Evolutionary conservation across 2,113 vertebrate species (phyloP), one percentile per base, ranked within the genome.

Genomic region (Tragelaphus buxtoni): DNA sequence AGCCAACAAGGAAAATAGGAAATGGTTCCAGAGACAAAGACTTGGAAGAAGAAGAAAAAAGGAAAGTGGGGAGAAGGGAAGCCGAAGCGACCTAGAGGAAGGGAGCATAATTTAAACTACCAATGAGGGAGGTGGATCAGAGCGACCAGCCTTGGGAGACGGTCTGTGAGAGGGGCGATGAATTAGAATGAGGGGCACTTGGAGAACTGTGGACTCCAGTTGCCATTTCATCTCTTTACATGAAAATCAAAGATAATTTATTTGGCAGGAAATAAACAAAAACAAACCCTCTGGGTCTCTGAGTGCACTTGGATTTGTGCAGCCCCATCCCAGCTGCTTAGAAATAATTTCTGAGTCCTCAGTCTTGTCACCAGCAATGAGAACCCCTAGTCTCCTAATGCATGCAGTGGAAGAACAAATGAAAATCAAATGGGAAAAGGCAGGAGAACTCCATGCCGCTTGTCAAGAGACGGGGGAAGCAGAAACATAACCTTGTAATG

Each of bases 401-500:
- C 77, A 20, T 18, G 32, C 28, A 24, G 81, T 88, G 63, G 86
- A 22, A 90, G 94, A 86, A 96, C 84, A 95, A 95, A 97, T 92
- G 95, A 97, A 92, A 94, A 96, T 86, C 95, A 94, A 97, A 97
- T 80, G 81, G 72, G 90, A 79, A 97, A 95, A 97, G 97, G 84
- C 96, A 97, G 63, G 85, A 90, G 92, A 95, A 83, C 88, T 90
- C 76, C 77, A 86, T 30, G 58, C 84, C 83, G 81, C 35, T 58
- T 69, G 88, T 74, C 95, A 91, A 79, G 92, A 97, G 97, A 76
- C 61, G 45, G n/a, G 32, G 76, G 88, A 84, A 96, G 88, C 88
- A 60, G 93, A 98, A 98, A 93, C 92, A 90, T 86, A 97, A 95
- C 90, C 85, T 88, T 39, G 88, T 96, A 97, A 97, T 90, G 96